Conservation (phyloP, 2,797 vertebrate genomes). For the Rousettus madagascariensis region DNA sequence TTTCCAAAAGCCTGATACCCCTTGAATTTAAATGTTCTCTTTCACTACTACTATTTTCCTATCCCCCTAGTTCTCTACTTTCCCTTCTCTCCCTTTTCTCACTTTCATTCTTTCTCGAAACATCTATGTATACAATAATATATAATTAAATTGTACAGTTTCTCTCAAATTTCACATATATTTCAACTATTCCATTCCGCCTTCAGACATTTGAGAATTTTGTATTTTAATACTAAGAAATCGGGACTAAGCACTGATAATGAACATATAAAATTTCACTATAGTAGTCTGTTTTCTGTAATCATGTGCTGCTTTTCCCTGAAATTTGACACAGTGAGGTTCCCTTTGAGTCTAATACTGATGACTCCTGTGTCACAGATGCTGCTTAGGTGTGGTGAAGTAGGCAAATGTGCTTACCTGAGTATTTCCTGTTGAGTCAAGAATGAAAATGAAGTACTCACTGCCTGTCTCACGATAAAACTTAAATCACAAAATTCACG, state of each 20-base stretch:
- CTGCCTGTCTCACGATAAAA: background rate
- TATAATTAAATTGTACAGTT: background rate
- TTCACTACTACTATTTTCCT: background rate
- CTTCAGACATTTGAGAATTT: background rate
- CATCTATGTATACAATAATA: background rate
- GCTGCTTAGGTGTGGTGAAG: background rate
- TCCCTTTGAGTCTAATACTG: background rate
- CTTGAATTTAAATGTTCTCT: background rate
- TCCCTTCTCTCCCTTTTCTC: background rate
- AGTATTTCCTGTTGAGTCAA: conserved; percentile 15
- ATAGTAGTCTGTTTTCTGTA: background rate
- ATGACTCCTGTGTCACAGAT: background rate
- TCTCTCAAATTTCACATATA: background rate
- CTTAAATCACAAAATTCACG: background rate
- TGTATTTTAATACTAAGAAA: conserved; percentile 3
- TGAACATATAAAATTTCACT: conserved; percentile 42
- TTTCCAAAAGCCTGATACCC: background rate
- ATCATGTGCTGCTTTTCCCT: background rate
- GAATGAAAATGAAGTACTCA: conserved; percentile 18
- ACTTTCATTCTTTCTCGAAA: background rate
- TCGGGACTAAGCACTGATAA: background rate
- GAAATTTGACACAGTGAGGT: background rate
- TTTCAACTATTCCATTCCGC: background rate
- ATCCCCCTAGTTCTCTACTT: background rate
- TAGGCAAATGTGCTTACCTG: conserved; percentile 5